Percentiles rank a stretch among this genome's conserved stretches.
These are phyloP conservation scores for Ardeotis arabs DNA, from an alignment of 2,113 vertebrate genomes.

Conservation along the genomic window DNA sequence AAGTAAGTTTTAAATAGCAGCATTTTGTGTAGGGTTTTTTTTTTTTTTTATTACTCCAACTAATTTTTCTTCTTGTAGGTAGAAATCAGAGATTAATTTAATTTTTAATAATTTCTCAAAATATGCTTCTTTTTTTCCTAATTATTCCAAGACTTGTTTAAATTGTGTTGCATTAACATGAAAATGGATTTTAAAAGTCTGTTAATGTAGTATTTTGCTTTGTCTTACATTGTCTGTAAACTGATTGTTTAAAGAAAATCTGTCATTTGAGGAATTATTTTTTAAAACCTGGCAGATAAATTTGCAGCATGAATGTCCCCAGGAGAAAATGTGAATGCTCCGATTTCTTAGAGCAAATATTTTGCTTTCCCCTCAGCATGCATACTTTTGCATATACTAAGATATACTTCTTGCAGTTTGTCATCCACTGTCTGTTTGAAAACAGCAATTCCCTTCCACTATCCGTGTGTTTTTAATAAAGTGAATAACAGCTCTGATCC, in stretches of 20 bases:
- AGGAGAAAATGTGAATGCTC: conserved; percentile 55
- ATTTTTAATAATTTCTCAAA: conserved; percentile 18
- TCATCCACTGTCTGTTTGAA: conserved; percentile 70
- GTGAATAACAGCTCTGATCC: conserved; percentile 76
- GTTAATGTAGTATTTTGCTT: conserved; percentile 15
- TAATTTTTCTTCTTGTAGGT: conserved; percentile 1
- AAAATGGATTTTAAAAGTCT: neutral
- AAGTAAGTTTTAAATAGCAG: neutral
- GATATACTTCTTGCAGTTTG: conserved; percentile 69
- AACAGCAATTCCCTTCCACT: conserved; percentile 54
- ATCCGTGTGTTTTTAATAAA: conserved; percentile 61
- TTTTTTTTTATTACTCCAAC: neutral
- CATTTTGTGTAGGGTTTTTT: neutral
- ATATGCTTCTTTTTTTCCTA: neutral
- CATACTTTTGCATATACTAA: conserved; percentile 78
- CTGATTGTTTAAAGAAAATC: conserved; percentile 34
- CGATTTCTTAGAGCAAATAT: conserved; percentile 64
- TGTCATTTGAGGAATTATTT: conserved; percentile 37
- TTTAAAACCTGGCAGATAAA: conserved; percentile 64
- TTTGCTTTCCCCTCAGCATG: conserved; percentile 74
- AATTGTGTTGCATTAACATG: neutral
- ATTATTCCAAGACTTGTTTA: conserved; percentile 2
- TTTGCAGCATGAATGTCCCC: conserved; percentile 51
- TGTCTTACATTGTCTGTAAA: conserved; percentile 11
- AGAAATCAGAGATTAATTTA: neutral